phyloP scores from a whole-genome alignment of 2,797 vertebrate genomes.

The Trematomus bernacchii region DNA sequence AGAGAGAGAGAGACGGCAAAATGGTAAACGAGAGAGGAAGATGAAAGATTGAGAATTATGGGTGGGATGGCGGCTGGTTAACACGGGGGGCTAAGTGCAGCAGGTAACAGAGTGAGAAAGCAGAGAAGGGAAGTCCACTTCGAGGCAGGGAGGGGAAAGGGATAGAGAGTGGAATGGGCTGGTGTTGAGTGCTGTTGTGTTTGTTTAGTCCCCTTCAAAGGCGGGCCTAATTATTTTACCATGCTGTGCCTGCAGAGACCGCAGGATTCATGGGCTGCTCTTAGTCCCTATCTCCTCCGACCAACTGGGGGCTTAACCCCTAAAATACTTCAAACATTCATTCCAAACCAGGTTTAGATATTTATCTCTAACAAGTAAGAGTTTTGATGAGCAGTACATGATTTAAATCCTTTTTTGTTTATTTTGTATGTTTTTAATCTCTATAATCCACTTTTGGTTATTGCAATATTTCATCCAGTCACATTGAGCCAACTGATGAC shows the following conservation, averaged over 20 bases:
- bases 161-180: slow-evolving; percentile 51
- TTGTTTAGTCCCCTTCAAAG: slow-evolving; percentile 90
- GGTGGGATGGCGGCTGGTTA: slow-evolving; percentile 59
- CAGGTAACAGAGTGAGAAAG: slow-evolving; percentile 80
- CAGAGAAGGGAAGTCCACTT: slow-evolving; percentile 71
- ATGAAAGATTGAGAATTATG: slow-evolving; percentile 61
- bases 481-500: slow-evolving; percentile 28
- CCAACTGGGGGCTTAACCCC: slow-evolving; percentile 72
- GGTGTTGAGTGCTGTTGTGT: slow-evolving; percentile 86
- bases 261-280: slow-evolving; percentile 77
- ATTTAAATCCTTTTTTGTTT: neutral
- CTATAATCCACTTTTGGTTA: slow-evolving; percentile 6
- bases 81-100: slow-evolving; percentile 52
- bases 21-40: slow-evolving; percentile 53
- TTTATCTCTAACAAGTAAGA: neutral
- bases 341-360: neutral
- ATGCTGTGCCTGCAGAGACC: slow-evolving; percentile 79
- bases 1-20: slow-evolving; percentile 47
- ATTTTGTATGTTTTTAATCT: neutral
- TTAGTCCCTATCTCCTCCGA: slow-evolving; percentile 76
- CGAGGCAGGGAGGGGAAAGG: slow-evolving; percentile 46
- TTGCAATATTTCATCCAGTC: slow-evolving; percentile 6
- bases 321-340: slow-evolving; percentile 33
- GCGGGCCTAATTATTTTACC: slow-evolving; percentile 87
- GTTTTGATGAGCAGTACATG: neutral